These are phyloP conservation scores for Larimichthys polyactis DNA, from an alignment of 2,113 vertebrate genomes.

Conservation along the genomic window DNA sequence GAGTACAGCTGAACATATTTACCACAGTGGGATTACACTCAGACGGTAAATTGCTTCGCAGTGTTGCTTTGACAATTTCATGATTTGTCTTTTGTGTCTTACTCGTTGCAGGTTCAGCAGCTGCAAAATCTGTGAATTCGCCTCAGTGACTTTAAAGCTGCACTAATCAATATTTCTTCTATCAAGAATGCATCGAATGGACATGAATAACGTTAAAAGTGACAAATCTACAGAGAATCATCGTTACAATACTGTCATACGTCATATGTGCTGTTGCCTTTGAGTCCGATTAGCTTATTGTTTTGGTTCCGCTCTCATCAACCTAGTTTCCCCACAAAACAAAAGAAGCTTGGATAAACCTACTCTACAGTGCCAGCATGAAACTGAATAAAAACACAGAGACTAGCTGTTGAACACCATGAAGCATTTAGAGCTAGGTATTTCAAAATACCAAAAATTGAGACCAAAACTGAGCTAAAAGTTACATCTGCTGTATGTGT, in stretches of 20 bases:
- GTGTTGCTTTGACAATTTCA: no score
- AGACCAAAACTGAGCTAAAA: neutral
- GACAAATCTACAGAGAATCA: neutral
- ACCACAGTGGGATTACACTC: no score
- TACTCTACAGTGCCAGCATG: no score
- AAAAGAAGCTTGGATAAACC: neutral
- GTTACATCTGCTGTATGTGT: neutral
- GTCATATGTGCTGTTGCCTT: neutral
- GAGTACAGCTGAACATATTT: no score
- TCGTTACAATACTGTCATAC: neutral
- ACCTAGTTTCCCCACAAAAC: neutral
- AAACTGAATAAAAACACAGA: neutral
- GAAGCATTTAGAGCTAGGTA: neutral
- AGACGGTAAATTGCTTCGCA: no score
- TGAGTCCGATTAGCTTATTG: neutral
- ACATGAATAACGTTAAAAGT: neutral
- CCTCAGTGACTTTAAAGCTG: constrained; percentile 5
- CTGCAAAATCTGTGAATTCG: no score
- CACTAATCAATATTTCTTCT: neutral
- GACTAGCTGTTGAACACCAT: neutral
- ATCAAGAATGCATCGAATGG: neutral
- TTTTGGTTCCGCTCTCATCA: neutral
- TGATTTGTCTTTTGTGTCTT: no score
- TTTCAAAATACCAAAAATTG: no score
- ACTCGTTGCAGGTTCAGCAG: no score